Percentiles rank a stretch among this genome's conserved stretches.
These are phyloP conservation scores for Cyaniris semiargus DNA, from an alignment of 2,888 invertebrate species.

Conservation along the genomic window DNA sequence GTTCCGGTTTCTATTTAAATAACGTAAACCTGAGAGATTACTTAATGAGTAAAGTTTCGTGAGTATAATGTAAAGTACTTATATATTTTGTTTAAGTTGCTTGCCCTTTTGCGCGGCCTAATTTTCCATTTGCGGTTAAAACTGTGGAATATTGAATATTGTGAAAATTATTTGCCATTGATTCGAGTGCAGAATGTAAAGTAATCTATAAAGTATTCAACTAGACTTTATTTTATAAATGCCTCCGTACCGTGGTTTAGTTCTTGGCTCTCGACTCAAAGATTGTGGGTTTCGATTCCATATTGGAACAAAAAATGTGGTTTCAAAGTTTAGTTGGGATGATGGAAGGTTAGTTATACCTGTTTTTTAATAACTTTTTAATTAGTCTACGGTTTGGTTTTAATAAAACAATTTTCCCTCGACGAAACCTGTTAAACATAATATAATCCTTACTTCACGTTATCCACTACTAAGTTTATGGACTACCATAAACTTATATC, in stretches of 20 bases:
- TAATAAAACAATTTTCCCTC: not conserved
- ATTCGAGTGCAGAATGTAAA: not conserved
- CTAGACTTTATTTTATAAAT: not conserved
- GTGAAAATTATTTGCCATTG: not conserved
- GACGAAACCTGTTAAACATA: not conserved
- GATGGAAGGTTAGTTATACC: too few relatives aligned
- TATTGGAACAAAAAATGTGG: too few relatives aligned
- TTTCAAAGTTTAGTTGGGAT: too few relatives aligned
- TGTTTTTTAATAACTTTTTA: too few relatives aligned
- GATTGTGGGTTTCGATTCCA: too few relatives aligned
- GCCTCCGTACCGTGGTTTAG: too few relatives aligned
- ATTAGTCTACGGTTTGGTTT: not conserved
- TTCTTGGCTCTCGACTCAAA: too few relatives aligned
- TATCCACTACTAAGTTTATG: not conserved
- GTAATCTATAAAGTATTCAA: not conserved
- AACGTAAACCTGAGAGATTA: not conserved
- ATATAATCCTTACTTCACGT: too few relatives aligned
- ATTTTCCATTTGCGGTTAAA: slow-evolving; percentile 17
- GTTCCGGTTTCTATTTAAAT: slow-evolving; percentile 17
- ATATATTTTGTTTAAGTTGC: slow-evolving; percentile 7
- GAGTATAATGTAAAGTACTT: slow-evolving; percentile 2
- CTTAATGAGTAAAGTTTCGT: not conserved
- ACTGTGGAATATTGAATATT: not conserved
- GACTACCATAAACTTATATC: not conserved
- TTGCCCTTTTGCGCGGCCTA: slow-evolving; percentile 2